Percentiles rank a stretch among this genome's conserved stretches.
phyloP scores from a whole-genome alignment of 2,797 vertebrate species.

The Microcaecilia unicolor region DNA sequence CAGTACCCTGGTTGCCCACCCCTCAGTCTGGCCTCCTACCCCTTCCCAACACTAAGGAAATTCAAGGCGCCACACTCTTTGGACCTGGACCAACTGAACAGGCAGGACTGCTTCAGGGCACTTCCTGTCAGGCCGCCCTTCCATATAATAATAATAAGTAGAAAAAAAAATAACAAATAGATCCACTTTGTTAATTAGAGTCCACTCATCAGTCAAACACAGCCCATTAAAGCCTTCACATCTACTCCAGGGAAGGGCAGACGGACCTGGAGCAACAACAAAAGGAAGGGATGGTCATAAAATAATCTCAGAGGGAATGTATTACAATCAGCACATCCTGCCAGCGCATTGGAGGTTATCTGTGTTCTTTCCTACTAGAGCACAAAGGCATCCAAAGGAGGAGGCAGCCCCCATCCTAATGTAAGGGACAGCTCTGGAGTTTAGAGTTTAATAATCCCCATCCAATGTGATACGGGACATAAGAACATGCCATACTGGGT shows the following conservation, averaged over 20 bases:
- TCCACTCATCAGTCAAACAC: slow-evolving; percentile 16
- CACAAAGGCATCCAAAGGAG: no score
- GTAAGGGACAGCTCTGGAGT: no score
- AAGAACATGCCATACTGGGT: no score
- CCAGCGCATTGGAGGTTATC: no score
- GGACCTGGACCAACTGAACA: slow-evolving; percentile 5
- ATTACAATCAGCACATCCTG: no score
- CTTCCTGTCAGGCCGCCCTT: slow-evolving; percentile 34
- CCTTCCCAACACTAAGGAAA: slow-evolving; percentile 5
- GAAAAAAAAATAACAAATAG: slow-evolving; percentile 6
- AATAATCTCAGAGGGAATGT: neutral
- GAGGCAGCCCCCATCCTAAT: no score
- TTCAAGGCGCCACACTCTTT: neutral
- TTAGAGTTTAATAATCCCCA: no score
- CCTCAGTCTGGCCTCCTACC: neutral
- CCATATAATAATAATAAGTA: slow-evolving; percentile 12
- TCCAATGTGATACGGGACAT: no score
- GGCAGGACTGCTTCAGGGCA: neutral
- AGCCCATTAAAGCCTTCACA: neutral
- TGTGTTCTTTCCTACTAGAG: no score
- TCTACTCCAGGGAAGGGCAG: slow-evolving; percentile 13
- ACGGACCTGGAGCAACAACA: slow-evolving; percentile 6
- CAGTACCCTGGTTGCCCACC: neutral
- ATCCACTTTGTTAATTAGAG: neutral
- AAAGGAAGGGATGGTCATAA: slow-evolving; percentile 10